These are phyloP conservation scores for Drosophila micromelanica DNA, from an alignment of 1,140 invertebrate species.

Conservation along the genomic window DNA sequence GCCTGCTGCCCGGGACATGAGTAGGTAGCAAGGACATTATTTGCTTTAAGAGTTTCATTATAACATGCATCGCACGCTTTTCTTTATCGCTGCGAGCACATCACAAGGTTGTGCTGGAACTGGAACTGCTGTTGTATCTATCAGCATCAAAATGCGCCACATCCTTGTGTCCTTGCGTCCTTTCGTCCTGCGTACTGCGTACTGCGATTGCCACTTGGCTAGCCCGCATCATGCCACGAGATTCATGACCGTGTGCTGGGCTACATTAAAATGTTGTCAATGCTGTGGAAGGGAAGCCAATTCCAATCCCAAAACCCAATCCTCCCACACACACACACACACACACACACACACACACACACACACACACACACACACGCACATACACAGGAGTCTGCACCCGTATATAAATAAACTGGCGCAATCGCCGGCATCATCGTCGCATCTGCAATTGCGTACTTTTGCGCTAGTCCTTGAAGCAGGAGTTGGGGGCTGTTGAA, in stretches of 20 bases:
- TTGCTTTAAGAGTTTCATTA: constrained; percentile 82
- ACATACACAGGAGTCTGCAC: constrained; percentile 21
- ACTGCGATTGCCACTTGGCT: neutral
- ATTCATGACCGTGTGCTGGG: constrained; percentile 58
- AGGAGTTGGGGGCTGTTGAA: neutral
- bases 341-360: neutral
- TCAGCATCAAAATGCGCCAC: constrained; percentile 70
- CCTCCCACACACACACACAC: neutral
- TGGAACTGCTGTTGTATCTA: constrained; percentile 45
- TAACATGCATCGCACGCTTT: constrained; percentile 78
- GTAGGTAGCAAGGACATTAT: constrained; percentile 60
- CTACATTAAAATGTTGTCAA: constrained; percentile 77
- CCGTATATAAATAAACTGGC: constrained; percentile 77
- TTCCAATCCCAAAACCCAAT: constrained; percentile 27
- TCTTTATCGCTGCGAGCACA: constrained; percentile 65
- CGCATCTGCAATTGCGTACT: constrained; percentile 81
- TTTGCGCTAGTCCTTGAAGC: constrained; percentile 35
- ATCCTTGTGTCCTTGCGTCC: constrained; percentile 21
- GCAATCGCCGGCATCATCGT: constrained; percentile 78
- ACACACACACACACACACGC: neutral
- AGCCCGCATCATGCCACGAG: constrained; percentile 44
- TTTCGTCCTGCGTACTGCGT: constrained; percentile 7
- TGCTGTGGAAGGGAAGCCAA: constrained; percentile 29
- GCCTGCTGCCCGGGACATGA: neutral
- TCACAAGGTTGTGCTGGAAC: constrained; percentile 7